These are phyloP conservation scores for Rotaria sp. DNA, from an alignment of 2,888 invertebrate genomes.

Conservation along the genomic window DNA sequence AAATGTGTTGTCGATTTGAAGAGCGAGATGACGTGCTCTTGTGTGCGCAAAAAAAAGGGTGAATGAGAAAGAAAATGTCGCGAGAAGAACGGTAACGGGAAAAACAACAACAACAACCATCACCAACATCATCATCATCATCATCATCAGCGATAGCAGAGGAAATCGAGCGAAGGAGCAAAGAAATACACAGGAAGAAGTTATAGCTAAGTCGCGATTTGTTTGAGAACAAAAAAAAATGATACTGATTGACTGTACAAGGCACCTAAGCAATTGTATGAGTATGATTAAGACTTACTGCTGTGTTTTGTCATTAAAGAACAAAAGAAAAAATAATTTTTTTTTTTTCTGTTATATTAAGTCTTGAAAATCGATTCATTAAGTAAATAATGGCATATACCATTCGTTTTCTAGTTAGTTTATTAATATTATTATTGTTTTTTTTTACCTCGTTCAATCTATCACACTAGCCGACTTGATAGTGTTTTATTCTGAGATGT, in stretches of 20 bases:
- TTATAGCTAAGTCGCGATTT: neutral
- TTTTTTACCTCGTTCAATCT: neutral
- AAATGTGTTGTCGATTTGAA: conserved; percentile 1
- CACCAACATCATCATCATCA: neutral
- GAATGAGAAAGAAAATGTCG: neutral
- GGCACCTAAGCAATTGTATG: neutral
- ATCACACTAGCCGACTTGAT: neutral
- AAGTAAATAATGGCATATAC: neutral
- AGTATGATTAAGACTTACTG: neutral
- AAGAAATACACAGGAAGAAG: neutral
- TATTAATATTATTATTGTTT: neutral
- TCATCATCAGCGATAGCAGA: neutral
- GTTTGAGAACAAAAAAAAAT: neutral
- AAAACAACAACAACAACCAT: conserved; percentile 8
- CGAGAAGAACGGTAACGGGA: neutral
- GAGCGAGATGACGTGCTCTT: neutral
- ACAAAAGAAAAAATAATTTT: neutral
- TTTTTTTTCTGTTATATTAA: neutral
- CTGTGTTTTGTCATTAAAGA: neutral
- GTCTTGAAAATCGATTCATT: neutral
- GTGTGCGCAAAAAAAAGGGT: neutral
- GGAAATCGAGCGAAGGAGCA: neutral
- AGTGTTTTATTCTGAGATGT: neutral
- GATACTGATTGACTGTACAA: neutral
- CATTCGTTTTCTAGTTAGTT: neutral